Evolutionary conservation across 2,797 vertebrate genomes (phyloP).

Genomic region (Pseudochirops cupreus): DNA sequence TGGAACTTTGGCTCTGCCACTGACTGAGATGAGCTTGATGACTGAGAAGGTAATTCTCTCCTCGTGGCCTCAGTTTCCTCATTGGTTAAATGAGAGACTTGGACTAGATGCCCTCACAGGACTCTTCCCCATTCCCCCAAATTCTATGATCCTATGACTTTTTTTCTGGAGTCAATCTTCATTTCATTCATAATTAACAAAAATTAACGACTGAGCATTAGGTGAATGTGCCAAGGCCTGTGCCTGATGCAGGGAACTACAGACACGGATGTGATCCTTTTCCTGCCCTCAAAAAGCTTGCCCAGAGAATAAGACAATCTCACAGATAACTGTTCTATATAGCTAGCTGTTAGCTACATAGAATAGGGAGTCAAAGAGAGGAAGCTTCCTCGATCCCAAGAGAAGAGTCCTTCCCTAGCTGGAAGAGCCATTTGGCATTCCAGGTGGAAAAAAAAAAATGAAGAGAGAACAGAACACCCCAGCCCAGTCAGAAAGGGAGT

Average conservation of each 20-base stretch:
- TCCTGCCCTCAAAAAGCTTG: too few species aligned
- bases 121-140: neutral
- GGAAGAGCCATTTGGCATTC: neutral
- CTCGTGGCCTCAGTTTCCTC: neutral
- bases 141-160: too few species aligned
- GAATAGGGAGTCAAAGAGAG: neutral
- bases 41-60: neutral
- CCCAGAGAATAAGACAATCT: too few species aligned
- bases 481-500: neutral
- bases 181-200: too few species aligned
- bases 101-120: neutral
- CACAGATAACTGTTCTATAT: too few species aligned
- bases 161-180: too few species aligned
- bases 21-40: neutral
- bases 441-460: neutral
- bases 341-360: too few species aligned
- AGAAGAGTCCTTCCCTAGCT: neutral
- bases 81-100: neutral
- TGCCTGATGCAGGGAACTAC: too few species aligned
- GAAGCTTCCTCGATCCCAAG: neutral
- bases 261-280: too few species aligned
- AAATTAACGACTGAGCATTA: too few species aligned
- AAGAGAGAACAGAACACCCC: neutral
- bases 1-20: neutral
- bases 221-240: too few species aligned